These are phyloP conservation scores for Montipora capricornis DNA, from an alignment of 64 coral and sea anemone species.

Conservation along the genomic window DNA sequence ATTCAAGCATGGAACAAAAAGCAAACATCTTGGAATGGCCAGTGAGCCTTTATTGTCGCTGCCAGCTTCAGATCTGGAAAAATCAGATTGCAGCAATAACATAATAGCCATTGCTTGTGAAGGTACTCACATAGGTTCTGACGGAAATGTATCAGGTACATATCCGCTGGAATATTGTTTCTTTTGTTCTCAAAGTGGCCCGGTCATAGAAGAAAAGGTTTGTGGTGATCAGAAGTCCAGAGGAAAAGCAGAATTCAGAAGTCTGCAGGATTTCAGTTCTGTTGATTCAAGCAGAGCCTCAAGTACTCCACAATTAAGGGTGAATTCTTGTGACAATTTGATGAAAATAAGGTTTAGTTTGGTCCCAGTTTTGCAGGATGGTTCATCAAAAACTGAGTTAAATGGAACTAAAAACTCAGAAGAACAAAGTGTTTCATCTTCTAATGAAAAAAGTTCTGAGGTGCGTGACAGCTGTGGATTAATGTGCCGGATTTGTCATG, in stretches of 20 bases:
- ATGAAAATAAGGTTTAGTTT: background rate
- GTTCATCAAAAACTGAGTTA: background rate
- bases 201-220: slow-evolving; percentile 40
- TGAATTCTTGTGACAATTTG: background rate
- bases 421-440: background rate
- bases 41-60: slow-evolving; percentile 3
- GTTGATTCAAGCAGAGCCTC: slow-evolving; percentile 25
- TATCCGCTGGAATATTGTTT: slow-evolving; percentile 4
- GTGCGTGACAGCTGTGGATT: slow-evolving; percentile 37
- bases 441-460: slow-evolving; percentile 10
- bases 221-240: background rate
- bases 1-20: background rate
- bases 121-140: background rate
- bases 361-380: slow-evolving; percentile 1
- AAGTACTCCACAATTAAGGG: background rate
- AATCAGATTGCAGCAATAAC: background rate
- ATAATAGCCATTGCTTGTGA: background rate
- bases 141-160: background rate
- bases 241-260: slow-evolving; percentile 9
- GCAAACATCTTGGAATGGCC: slow-evolving; percentile 7
- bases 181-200: slow-evolving; percentile 64
- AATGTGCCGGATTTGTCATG: slow-evolving; percentile 95
- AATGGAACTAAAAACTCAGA: background rate
- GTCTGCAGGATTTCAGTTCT: slow-evolving; percentile 30
- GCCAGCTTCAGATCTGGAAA: background rate